A percentile compares a stretch with the other conserved stretches of the same genome.
These are phyloP conservation scores for Oncorhynchus keta DNA, from an alignment of 2,113 vertebrate species.

Conservation along the genomic window DNA sequence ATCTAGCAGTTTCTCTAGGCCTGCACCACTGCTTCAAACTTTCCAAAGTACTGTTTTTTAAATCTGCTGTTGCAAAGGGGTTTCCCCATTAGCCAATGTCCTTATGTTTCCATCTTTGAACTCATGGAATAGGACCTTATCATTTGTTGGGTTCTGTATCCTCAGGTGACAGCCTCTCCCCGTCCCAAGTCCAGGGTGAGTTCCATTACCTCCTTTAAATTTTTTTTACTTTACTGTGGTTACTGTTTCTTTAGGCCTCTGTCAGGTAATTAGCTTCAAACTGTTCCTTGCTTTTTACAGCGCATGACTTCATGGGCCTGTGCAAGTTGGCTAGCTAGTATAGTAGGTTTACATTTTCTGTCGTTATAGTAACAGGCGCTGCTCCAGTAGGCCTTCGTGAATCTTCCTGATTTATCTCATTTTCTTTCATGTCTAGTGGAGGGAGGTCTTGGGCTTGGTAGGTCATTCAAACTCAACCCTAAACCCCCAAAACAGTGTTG, in stretches of 20 bases:
- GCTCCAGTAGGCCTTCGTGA: constrained; percentile 23
- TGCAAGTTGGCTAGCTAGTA: not conserved
- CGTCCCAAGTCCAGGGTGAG: constrained; percentile 79
- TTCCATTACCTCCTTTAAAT: constrained; percentile 16
- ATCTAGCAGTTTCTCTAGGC: too few relatives aligned
- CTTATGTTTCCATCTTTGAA: too few relatives aligned
- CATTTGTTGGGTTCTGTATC: constrained; percentile 37
- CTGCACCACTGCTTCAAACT: too few relatives aligned
- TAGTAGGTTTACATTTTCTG: not conserved
- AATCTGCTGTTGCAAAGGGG: too few relatives aligned
- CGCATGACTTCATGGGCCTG: not conserved
- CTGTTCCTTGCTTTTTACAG: too few relatives aligned
- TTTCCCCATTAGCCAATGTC: too few relatives aligned
- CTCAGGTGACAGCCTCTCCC: constrained; percentile 73
- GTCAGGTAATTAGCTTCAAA: too few relatives aligned
- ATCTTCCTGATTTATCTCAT: constrained; percentile 64
- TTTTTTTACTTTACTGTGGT: too few relatives aligned
- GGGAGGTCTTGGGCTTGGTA: constrained; percentile 97
- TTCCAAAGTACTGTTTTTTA: too few relatives aligned
- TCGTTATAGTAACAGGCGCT: not conserved
- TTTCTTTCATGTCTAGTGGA: constrained; percentile 91
- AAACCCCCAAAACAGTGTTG: constrained; percentile 30
- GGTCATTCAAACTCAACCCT: constrained; percentile 64
- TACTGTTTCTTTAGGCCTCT: too few relatives aligned
- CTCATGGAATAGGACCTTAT: too few relatives aligned